Base-by-base conservation (phyloP, 2,888 invertebrate species). In the Drosophila paracracens region DNA sequence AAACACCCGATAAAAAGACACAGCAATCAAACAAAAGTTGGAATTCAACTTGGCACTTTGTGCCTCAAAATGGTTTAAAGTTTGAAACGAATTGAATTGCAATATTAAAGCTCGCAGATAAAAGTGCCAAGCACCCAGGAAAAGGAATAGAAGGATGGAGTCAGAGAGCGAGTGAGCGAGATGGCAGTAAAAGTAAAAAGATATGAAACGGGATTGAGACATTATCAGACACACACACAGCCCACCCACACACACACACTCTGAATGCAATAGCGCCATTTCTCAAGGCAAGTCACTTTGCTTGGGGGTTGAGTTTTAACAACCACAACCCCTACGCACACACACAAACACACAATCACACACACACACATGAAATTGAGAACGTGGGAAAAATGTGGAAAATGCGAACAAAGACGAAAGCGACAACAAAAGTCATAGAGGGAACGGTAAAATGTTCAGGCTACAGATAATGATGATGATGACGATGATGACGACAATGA, bases 331-430 rank as follows among this genome's bases (percentile, higher is more conserved):
- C 38, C 50, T 16, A n/a, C 31, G 21, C 43, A 4, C 31, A 21
- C 8, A 36, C 29, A 13, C 66, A 60, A 33, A 16, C 7, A 21
- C 43, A 21, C 21, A 16, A 4, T 13, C 43, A 13, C 5, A 21
- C 6, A 2, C 4, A 21, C 4, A 21, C 7, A 6, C 4, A 8
- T n/a, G 54, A 40, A 58, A 67, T 53, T 53, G 62, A 53, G 54
- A 83, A 80, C 78, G 82, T 83, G 84, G 82, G 76, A 83, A 84
- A 81, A 78, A 78, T 83, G 76, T 80, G 54, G 57, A 83, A 81
- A 83, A 81, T 81, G 76, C 63, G 79, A 75, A 70, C 66, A 68
- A 82, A 71, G 70, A 63, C 36, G 60, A 68, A 27, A 48, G 25
- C 53, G 5, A 50, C 48, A 50, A 60, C 70, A 70, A 64, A 64